Percentiles rank a stretch among this genome's conserved stretches.
These are phyloP conservation scores for Hydrozoanthus tunicans DNA, from an alignment of 64 coral and sea anemone species.

Conservation along the genomic window DNA sequence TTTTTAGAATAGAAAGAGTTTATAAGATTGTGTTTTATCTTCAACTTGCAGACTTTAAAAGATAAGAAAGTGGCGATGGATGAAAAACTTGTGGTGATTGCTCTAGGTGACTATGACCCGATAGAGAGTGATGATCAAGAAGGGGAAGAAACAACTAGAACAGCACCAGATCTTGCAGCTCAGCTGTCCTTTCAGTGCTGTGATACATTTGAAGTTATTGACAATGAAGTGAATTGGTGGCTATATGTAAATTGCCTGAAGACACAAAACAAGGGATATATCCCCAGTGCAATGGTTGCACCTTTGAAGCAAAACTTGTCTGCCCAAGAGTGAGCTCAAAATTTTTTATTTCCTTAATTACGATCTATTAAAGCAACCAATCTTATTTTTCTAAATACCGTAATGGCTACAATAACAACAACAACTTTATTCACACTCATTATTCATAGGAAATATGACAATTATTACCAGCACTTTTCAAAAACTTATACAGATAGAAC, in stretches of 20 bases:
- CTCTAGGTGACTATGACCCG: conserved; percentile 19
- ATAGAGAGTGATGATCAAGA: neutral
- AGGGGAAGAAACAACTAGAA: conserved; percentile 5
- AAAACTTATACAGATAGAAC: too few relatives aligned
- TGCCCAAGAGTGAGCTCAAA: conserved; percentile 22
- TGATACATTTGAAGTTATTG: conserved; percentile 33
- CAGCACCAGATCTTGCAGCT: conserved; percentile 13
- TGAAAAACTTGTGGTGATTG: conserved; percentile 36
- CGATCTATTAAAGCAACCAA: too few relatives aligned
- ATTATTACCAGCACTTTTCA: too few relatives aligned
- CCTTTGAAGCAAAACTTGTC: conserved; percentile 34
- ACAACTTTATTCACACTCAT: too few relatives aligned
- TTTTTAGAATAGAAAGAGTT: too few relatives aligned
- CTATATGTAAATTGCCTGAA: neutral
- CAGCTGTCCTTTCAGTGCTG: conserved; percentile 55
- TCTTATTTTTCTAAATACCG: too few relatives aligned
- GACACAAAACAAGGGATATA: conserved; percentile 3
- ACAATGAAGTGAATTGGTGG: conserved; percentile 48
- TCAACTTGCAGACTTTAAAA: neutral
- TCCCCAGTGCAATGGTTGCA: conserved; percentile 10
- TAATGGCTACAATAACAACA: too few relatives aligned
- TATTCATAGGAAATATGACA: too few relatives aligned
- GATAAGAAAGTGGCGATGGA: neutral
- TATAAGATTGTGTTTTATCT: too few relatives aligned
- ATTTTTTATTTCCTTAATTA: neutral